phyloP scores from a whole-genome alignment of 2,113 vertebrate genomes.

The Australoheros scitulus region DNA sequence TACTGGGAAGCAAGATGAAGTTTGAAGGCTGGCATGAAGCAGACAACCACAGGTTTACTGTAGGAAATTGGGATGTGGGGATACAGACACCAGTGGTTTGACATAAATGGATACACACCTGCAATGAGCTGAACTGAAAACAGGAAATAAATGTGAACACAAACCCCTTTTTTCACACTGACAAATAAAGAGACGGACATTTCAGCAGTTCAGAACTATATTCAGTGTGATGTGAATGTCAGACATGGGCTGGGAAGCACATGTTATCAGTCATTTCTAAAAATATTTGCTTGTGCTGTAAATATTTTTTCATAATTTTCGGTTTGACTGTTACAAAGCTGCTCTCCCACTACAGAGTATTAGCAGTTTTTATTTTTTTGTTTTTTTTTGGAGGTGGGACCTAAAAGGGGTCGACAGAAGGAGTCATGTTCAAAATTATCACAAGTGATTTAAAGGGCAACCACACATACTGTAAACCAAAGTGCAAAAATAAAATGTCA shows the following conservation, averaged over 20 bases:
- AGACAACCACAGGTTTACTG: conserved; percentile 29
- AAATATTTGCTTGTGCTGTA: background rate
- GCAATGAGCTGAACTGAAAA: conserved; percentile 80
- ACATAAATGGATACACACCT: conserved; percentile 81
- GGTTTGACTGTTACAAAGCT: background rate
- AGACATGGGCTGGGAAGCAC: background rate
- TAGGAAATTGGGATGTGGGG: conserved; percentile 62
- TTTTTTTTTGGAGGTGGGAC: conserved; percentile 12
- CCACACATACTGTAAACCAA: conserved; percentile 52
- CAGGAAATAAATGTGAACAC: conserved; percentile 73
- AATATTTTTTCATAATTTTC: conserved; percentile 15
- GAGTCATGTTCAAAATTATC: conserved; percentile 49
- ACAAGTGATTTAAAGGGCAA: conserved; percentile 61
- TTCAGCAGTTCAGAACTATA: conserved; percentile 8
- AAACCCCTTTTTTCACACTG: conserved; percentile 49
- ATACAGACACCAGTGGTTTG: conserved; percentile 74
- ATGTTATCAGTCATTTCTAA: conserved; percentile 4
- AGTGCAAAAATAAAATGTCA: conserved; percentile 67
- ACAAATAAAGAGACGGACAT: conserved; percentile 48
- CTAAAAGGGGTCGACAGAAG: conserved; percentile 44
- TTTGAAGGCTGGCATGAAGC: conserved; percentile 44
- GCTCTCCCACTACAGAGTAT: background rate
- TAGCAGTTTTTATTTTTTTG: background rate
- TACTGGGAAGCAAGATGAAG: conserved; percentile 55
- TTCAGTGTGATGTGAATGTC: conserved; percentile 3